phyloP scores from a whole-genome alignment of 2,113 vertebrate genomes.

The Hippopotamus amphibius region DNA sequence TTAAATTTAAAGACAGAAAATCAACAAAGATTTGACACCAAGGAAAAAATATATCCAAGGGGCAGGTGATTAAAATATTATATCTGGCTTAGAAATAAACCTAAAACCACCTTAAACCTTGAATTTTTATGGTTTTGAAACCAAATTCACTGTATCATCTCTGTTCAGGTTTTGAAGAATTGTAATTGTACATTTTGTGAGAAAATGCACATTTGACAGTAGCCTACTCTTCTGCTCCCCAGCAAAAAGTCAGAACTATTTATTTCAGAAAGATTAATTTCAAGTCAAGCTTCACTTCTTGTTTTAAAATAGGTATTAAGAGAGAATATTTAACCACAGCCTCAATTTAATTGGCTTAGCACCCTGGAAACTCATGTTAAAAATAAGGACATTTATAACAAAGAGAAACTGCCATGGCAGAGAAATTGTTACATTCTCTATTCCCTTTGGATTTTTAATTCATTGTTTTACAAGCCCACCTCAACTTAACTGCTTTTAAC shows the following conservation, averaged over 20 bases:
- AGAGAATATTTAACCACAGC: constrained; percentile 62
- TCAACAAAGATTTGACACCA: constrained; percentile 26
- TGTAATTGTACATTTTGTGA: constrained; percentile 66
- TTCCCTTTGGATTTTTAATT: constrained; percentile 65
- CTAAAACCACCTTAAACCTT: constrained; percentile 37
- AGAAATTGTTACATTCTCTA: constrained; percentile 64
- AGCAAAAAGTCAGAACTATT: constrained; percentile 71
- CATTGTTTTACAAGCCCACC: constrained; percentile 57
- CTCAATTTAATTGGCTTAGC: constrained; percentile 69
- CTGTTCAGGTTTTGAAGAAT: constrained; percentile 63
- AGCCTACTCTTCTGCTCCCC: constrained; percentile 46
- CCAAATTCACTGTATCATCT: constrained; percentile 59
- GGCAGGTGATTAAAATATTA: constrained; percentile 38
- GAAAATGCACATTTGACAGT: constrained; percentile 66
- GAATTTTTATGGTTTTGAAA: constrained; percentile 62
- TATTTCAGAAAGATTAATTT: constrained; percentile 79
- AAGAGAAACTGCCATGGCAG: constrained; percentile 56
- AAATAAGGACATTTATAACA: constrained; percentile 70
- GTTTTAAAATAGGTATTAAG: constrained; percentile 73
- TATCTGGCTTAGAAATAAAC: constrained; percentile 37
- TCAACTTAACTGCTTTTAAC: constrained; percentile 55
- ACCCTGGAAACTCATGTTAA: constrained; percentile 69
- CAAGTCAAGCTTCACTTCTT: constrained; percentile 66
- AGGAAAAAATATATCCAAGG: constrained; percentile 33
- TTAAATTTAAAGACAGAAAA: constrained; percentile 60